Conservation (phyloP, 1,140 invertebrate genomes). For the Carposina sasakii region DNA sequence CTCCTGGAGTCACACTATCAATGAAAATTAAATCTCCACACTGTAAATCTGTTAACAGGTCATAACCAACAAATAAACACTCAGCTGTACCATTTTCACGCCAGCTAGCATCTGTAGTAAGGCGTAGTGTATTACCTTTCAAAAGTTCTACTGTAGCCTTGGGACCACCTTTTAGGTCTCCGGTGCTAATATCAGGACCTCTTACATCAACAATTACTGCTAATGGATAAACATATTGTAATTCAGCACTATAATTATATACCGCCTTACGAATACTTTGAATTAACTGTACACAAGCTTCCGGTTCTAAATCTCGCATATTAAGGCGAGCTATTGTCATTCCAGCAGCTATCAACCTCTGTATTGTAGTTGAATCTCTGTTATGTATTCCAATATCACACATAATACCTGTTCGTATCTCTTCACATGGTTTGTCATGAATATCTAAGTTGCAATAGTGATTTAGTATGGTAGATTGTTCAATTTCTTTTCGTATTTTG, state of each 20-base stretch:
- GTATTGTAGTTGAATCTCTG: conserved; percentile 49
- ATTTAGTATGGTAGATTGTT: conserved; percentile 41
- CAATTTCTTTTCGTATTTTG: conserved; percentile 27
- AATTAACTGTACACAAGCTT: conserved; percentile 54
- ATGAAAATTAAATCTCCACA: conserved; percentile 46
- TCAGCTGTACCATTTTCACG: conserved; percentile 55
- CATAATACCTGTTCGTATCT: conserved; percentile 62
- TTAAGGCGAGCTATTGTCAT: conserved; percentile 62
- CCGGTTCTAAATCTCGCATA: conserved; percentile 55
- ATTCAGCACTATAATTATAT: conserved; percentile 62
- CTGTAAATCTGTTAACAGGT: conserved; percentile 53
- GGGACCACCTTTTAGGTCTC: conserved; percentile 55
- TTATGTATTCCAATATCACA: conserved; percentile 58
- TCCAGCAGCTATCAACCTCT: conserved; percentile 57
- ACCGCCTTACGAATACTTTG: conserved; percentile 65
- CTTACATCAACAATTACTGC: conserved; percentile 61
- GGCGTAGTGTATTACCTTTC: conserved; percentile 38
- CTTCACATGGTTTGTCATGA: conserved; percentile 55
- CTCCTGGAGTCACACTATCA: conserved; percentile 47
- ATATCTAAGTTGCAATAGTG: conserved; percentile 56
- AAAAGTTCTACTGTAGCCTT: conserved; percentile 42
- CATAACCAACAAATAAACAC: conserved; percentile 57
- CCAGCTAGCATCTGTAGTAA: conserved; percentile 56
- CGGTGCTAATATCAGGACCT: conserved; percentile 63
- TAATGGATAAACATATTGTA: conserved; percentile 63